A percentile compares a stretch with the other conserved stretches of the same genome.
phyloP scores from a whole-genome alignment of 2,113 vertebrate genomes.

The Brachypodius melanocephalos region DNA sequence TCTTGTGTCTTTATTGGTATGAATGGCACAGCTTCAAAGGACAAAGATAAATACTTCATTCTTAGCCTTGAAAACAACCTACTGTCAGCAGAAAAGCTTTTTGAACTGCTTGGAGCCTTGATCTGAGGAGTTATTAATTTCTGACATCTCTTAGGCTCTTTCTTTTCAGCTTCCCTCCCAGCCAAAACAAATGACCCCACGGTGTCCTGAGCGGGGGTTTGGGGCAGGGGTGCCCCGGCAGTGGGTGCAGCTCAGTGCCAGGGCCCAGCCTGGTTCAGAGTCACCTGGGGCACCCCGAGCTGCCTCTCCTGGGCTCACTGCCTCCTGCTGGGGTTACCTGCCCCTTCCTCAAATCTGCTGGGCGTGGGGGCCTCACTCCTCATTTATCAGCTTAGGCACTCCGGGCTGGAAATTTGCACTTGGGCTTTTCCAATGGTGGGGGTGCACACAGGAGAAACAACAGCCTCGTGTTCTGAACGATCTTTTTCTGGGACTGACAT shows the following conservation, averaged over 20 bases:
- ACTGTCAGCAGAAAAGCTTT: slow-evolving; percentile 31
- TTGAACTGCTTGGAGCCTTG: slow-evolving; percentile 13
- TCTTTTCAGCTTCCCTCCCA: neutral
- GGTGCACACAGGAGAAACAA: neutral
- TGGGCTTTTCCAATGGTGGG: neutral
- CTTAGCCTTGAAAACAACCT: neutral
- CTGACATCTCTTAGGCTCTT: neutral
- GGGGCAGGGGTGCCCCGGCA: neutral
- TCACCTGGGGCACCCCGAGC: fast-evolving
- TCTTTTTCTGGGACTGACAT: neutral
- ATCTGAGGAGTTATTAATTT: neutral
- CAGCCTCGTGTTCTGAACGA: neutral
- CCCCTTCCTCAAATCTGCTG: neutral
- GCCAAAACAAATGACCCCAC: neutral
- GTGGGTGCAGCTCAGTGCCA: neutral
- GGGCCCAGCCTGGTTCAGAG: neutral
- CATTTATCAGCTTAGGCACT: neutral
- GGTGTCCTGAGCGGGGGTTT: neutral
- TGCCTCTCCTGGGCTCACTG: neutral
- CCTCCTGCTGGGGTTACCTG: neutral
- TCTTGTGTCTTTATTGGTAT: neutral
- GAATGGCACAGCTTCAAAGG: slow-evolving; percentile 44
- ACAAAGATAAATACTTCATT: slow-evolving; percentile 18
- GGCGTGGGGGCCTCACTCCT: neutral
- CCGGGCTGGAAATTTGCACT: neutral